Evolutionary conservation across 2,113 vertebrate species (phyloP), one percentile per base, ranked within the genome.

Genomic region (Eublepharis macularius): DNA sequence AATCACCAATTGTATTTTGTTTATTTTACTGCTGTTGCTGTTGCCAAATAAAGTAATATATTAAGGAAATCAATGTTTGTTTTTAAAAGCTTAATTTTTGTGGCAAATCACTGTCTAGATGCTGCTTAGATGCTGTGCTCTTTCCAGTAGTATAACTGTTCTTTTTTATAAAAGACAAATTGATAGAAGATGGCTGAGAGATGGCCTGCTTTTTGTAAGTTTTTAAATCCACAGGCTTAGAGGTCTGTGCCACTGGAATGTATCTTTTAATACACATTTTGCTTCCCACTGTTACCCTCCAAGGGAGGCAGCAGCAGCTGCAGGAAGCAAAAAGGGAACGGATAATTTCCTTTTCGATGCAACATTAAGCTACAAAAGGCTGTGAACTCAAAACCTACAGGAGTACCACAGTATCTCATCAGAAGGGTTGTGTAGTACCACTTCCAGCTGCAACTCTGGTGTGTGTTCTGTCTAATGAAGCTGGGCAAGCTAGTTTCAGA

Each of bases 331-430:
- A 84, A 78, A 78, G 92, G 91, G 92, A 94, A 94, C 83, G 83
- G 91, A 72, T 57, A 77, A 0, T 63, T 92, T 94, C 90, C 83
- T 39, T 92, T 88, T 90, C 81, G 81, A 51, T 70, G 74, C 66
- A 51, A 95, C 92, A 94, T 93, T 92, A 94, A 94, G 90, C 83
- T 88, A 39, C 84, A 88, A 63, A 90, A 94, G 92, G 89, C 94
- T 93, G 91, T 93, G 89, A 91, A 94, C 92, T 92, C 94, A 87
- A 94, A 94, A 94, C 93, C 90, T 91, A 82, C 57, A 4, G n/a
- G 85, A 83, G 54, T 89, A 88, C 93, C 84, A 94, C 92, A 91
- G 77, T 49, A 24, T 82, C 90, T 89, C 86, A 83, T 90, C 76
- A 88, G 83, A 76, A 70, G 63, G 81, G 87, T 86, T 84, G 43